Conservation (phyloP, 2,113 vertebrate genomes). For the Oryzias javanicus region DNA sequence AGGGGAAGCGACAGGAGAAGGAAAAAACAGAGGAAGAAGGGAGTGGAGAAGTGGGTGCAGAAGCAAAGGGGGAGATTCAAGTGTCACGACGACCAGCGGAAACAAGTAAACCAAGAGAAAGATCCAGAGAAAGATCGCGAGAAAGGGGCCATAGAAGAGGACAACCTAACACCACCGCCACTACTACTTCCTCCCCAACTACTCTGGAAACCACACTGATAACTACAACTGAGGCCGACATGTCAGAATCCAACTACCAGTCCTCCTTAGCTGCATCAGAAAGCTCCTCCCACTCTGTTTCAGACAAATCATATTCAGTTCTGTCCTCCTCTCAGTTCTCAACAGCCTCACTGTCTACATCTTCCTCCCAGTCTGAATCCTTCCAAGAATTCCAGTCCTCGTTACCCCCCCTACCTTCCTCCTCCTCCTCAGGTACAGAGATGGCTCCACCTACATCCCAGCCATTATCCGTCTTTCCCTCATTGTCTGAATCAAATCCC, state of each 20-base stretch:
- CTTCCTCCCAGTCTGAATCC: slow-evolving; percentile 21
- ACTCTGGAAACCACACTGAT: slow-evolving; percentile 21
- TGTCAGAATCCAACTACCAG: slow-evolving; percentile 1
- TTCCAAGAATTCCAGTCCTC: slow-evolving; percentile 8
- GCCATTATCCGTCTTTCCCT: slow-evolving; percentile 10
- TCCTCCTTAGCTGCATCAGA: slow-evolving; percentile 24
- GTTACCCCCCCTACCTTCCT: neutral
- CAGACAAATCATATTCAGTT: neutral
- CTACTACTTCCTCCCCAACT: neutral
- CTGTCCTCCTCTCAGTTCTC: slow-evolving; percentile 7
- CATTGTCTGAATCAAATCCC: slow-evolving; percentile 7
- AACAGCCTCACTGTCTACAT: neutral
- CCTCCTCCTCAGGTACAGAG: neutral
- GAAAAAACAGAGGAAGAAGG: slow-evolving; percentile 64
- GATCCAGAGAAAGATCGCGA: slow-evolving; percentile 61
- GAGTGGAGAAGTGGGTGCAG: slow-evolving; percentile 60
- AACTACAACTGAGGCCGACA: slow-evolving; percentile 15
- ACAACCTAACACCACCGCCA: slow-evolving; percentile 53
- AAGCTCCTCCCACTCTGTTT: slow-evolving; percentile 15
- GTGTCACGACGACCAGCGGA: slow-evolving; percentile 58
- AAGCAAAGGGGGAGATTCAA: slow-evolving; percentile 75
- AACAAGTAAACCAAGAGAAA: slow-evolving; percentile 65
- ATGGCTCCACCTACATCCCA: slow-evolving; percentile 7
- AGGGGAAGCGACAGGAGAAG: slow-evolving; percentile 46
- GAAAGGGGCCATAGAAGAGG: slow-evolving; percentile 68